Conservation (phyloP, 2,797 vertebrate species). For the Nannoperca australis region DNA sequence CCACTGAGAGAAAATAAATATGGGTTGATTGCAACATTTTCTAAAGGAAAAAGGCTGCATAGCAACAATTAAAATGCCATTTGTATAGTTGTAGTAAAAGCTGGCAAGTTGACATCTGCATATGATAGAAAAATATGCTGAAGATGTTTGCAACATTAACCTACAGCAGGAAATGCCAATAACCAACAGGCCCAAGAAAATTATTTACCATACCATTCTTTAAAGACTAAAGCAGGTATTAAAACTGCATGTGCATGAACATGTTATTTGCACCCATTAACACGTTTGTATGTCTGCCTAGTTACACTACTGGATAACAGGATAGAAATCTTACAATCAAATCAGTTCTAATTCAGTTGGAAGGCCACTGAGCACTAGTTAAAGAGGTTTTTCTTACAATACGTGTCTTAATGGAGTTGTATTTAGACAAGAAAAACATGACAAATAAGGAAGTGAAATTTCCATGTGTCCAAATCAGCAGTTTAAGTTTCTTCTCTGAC, state of each 20-base stretch:
- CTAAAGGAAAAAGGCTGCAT: not conserved
- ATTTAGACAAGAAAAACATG: not conserved
- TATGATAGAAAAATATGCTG: not conserved
- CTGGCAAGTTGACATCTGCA: not conserved
- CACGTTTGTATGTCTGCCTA: not conserved
- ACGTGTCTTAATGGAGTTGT: not conserved
- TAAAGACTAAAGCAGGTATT: not conserved
- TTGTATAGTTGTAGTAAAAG: not conserved
- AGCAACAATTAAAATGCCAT: not conserved
- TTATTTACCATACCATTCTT: no score
- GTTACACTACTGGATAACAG: not conserved
- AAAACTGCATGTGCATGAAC: not conserved
- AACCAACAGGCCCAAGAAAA: not conserved
- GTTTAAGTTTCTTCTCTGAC: slow-evolving; percentile 12
- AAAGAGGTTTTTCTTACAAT: not conserved
- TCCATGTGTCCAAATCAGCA: slow-evolving; percentile 34
- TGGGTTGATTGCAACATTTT: not conserved
- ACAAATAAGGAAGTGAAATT: slow-evolving; percentile 30
- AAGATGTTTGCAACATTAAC: not conserved
- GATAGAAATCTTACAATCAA: not conserved
- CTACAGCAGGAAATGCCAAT: not conserved
- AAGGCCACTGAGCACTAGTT: not conserved
- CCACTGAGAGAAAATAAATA: not conserved
- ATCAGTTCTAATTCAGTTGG: not conserved
- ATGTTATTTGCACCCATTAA: not conserved